phyloP scores from a whole-genome alignment of 2,797 vertebrate species.

The Danio choprae region DNA sequence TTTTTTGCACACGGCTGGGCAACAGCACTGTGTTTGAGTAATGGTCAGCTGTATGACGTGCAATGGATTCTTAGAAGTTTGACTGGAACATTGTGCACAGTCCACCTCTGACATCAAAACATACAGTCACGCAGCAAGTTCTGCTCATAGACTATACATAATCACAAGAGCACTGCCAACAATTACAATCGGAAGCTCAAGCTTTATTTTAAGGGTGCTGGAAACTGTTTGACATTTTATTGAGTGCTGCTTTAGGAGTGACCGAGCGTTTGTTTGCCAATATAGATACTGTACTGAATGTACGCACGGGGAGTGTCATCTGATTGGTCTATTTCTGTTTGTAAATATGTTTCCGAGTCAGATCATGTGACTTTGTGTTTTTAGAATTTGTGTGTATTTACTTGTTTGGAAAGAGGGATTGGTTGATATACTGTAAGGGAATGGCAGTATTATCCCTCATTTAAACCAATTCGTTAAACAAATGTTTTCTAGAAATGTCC shows the following conservation, averaged over 20 bases:
- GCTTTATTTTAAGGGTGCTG: conserved; percentile 1
- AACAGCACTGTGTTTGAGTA: neutral
- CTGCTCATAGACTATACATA: neutral
- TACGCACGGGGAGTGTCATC: neutral
- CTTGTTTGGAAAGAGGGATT: neutral
- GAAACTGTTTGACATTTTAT: neutral
- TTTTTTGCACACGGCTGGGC: neutral
- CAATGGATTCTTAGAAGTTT: conserved; percentile 7
- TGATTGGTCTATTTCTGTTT: neutral
- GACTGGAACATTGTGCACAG: conserved; percentile 37
- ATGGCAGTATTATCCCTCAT: neutral
- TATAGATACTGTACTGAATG: neutral
- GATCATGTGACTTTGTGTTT: neutral
- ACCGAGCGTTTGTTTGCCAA: neutral
- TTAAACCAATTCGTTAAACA: no score
- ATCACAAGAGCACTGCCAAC: neutral
- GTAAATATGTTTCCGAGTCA: neutral
- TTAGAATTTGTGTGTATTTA: no score
- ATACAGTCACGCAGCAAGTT: neutral
- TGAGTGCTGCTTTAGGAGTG: neutral
- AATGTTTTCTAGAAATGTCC: no score
- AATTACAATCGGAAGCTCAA: neutral
- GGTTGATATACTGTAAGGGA: neutral
- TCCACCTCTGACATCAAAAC: conserved; percentile 9
- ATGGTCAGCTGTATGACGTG: neutral